These are phyloP conservation scores for Scytalopus superciliaris DNA, from an alignment of 2,113 vertebrate species.

Conservation along the genomic window DNA sequence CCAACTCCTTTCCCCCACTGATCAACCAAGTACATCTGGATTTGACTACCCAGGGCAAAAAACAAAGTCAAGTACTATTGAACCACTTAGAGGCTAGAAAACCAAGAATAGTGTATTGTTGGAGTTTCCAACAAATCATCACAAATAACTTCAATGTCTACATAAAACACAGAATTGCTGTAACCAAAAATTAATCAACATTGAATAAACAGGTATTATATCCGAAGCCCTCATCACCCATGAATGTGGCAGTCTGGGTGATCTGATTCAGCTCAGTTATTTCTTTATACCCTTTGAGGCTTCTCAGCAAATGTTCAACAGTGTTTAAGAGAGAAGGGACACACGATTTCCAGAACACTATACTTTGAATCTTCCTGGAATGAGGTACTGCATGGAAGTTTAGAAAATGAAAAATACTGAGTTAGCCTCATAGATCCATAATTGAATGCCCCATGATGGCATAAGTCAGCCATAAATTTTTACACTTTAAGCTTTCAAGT, in stretches of 20 bases:
- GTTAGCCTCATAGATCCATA: constrained; percentile 33
- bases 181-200: background rate
- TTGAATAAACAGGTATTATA: background rate
- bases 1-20: background rate
- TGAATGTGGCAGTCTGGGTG: background rate
- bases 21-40: background rate
- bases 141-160: background rate
- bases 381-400: constrained; percentile 53
- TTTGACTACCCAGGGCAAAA: background rate
- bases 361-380: constrained; percentile 48
- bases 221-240: background rate
- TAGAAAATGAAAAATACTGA: constrained; percentile 61
- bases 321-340: background rate
- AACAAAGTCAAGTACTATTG: background rate
- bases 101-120: rapidly evolving
- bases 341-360: constrained; percentile 48
- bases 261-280: background rate
- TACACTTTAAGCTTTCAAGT: constrained; percentile 33
- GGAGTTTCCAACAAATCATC: background rate
- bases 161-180: rapidly evolving
- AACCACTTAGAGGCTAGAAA: background rate
- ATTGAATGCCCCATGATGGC: constrained; percentile 4
- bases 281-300: background rate
- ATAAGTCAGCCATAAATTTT: constrained; percentile 45
- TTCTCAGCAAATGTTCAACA: background rate